Conservation (phyloP, 92 coral and sea anemone species). For the Virgularia gustaviana region DNA sequence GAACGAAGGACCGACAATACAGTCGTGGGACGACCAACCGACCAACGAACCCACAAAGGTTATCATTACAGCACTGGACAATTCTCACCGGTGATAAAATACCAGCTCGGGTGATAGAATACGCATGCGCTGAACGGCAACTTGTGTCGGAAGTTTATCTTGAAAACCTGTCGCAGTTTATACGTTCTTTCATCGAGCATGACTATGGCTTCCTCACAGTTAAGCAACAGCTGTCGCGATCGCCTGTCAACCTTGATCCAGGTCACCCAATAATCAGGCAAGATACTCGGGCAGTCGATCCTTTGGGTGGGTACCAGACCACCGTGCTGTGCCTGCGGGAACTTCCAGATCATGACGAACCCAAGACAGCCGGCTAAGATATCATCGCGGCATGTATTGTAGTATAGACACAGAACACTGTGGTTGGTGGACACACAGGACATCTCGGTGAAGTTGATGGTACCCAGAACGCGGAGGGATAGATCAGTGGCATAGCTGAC, state of each 20-base stretch:
- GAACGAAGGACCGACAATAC: neutral
- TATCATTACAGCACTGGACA: no score
- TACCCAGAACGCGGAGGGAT: constrained; percentile 61
- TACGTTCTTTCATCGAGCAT: constrained; percentile 61
- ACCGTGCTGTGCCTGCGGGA: constrained; percentile 86
- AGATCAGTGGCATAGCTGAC: constrained; percentile 66
- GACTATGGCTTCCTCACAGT: constrained; percentile 72
- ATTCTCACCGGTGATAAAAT: constrained; percentile 74
- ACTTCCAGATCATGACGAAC: constrained; percentile 84
- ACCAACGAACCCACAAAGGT: neutral
- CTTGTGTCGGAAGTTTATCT: constrained; percentile 47
- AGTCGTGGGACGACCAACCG: neutral
- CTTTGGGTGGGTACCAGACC: constrained; percentile 72
- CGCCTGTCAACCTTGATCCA: constrained; percentile 60
- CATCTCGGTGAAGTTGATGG: constrained; percentile 61
- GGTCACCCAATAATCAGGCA: constrained; percentile 75
- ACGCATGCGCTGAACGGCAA: constrained; percentile 77
- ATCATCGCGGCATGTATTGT: constrained; percentile 80
- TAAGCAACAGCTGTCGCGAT: constrained; percentile 68
- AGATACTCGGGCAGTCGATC: constrained; percentile 59
- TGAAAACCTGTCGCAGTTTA: constrained; percentile 59
- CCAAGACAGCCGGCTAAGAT: constrained; percentile 79
- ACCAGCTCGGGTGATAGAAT: constrained; percentile 74
- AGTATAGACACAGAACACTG: constrained; percentile 69
- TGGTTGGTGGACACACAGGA: constrained; percentile 62